These are phyloP conservation scores for Brachymystax lenok DNA, from an alignment of 2,797 vertebrate species.

Conservation along the genomic window DNA sequence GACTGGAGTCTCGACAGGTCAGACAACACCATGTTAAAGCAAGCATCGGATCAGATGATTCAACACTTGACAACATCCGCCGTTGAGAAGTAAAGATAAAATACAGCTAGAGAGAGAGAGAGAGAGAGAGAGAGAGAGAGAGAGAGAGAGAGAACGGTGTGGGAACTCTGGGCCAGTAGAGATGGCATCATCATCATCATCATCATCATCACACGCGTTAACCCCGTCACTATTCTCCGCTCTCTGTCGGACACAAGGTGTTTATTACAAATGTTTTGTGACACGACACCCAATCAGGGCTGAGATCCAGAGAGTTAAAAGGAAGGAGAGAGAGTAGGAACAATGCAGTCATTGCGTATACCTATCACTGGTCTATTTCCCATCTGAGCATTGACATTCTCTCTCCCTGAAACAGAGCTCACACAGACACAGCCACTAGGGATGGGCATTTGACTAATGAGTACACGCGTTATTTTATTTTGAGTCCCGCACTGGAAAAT, in stretches of 20 bases:
- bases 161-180: not conserved
- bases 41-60: not conserved
- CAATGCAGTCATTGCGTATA: not conserved
- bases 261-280: not conserved
- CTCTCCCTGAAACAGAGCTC: not conserved
- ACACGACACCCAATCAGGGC: not conserved
- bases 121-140: no score
- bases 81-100: not conserved
- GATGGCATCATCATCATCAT: no score
- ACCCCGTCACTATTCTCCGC: not conserved
- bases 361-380: not conserved
- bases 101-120: no score
- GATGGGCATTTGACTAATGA: no score
- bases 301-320: not conserved
- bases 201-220: not conserved
- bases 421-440: not conserved
- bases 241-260: not conserved
- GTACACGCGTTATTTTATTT: no score
- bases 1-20: not conserved
- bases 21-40: not conserved
- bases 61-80: not conserved
- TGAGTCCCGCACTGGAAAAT: no score
- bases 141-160: no score
- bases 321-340: not conserved
- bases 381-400: not conserved